A percentile compares a stretch with the other conserved stretches of the same genome.
Evolutionary conservation across 2,888 invertebrate species (phyloP).

Genomic region (Lasioglossum pauxillum): DNA sequence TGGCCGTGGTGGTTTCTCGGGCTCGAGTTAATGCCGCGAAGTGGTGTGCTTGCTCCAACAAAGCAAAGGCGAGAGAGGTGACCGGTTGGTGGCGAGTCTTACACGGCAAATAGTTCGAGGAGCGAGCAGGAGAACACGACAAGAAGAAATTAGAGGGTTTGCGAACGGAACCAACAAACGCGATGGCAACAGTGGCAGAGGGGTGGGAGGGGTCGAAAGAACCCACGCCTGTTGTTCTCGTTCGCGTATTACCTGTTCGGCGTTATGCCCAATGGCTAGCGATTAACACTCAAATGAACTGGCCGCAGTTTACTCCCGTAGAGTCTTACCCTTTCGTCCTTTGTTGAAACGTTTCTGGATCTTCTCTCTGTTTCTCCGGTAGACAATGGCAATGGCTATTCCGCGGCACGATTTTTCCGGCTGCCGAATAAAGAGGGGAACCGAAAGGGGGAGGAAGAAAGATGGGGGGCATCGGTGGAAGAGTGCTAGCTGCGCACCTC

Average conservation of each 20-base stretch:
- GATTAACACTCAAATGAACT: slow-evolving; percentile 75
- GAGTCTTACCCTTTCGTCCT: slow-evolving; percentile 45
- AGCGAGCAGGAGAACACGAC: slow-evolving; percentile 26
- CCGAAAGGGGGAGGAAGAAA: slow-evolving; percentile 13
- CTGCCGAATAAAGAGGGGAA: slow-evolving; percentile 62
- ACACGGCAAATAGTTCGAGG: slow-evolving; percentile 49
- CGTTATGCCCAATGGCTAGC: slow-evolving; percentile 69
- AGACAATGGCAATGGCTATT: slow-evolving; percentile 74
- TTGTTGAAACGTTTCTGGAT: slow-evolving; percentile 67
- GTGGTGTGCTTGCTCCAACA: slow-evolving; percentile 24
- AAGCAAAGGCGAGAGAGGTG: slow-evolving; percentile 15
- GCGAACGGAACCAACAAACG: slow-evolving; percentile 8
- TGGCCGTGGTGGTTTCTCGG: slow-evolving; percentile 22
- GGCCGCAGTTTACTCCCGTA: background rate
- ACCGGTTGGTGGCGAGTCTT: slow-evolving; percentile 35
- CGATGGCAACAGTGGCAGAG: background rate
- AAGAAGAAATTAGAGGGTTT: slow-evolving; percentile 37
- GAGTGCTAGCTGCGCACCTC: slow-evolving; percentile 50
- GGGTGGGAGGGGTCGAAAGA: background rate
- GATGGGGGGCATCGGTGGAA: slow-evolving; percentile 31
- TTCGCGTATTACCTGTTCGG: slow-evolving; percentile 53
- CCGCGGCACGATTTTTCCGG: slow-evolving; percentile 71
- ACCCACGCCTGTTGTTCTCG: slow-evolving; percentile 52
- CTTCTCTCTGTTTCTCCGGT: slow-evolving; percentile 36
- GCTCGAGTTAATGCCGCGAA: slow-evolving; percentile 39